Base-by-base conservation (phyloP, 2,888 invertebrate species). In the Eupithecia insigniata region DNA sequence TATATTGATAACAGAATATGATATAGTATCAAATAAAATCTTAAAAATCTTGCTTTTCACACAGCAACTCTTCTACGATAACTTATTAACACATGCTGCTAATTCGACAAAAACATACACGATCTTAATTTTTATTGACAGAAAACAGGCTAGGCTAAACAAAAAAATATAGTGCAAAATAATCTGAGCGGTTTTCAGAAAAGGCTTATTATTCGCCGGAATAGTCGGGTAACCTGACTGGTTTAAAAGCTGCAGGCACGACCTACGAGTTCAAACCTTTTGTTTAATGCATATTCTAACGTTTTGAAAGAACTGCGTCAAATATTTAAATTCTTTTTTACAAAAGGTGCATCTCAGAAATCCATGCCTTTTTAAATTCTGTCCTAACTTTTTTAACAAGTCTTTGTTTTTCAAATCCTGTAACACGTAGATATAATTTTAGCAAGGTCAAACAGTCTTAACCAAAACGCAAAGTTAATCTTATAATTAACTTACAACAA, bases 311-410 rank as follows among this genome's bases (percentile, higher is more conserved):
- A 85, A 87, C 46, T 82, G 83, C 26, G 79, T 78, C 18, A 83
- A 71, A 14, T 76, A 74, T 55, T 76, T 83, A 8, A 79, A 75
- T 79, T 83, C 79, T 67, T 67, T 71, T 69, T 75, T 69, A 74
- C 89, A 90, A 79, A 86, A 80, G 67, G 83, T 78, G 76, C 90
- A 90, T 74, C 78, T 81, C 34, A 88, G 76, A 34, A 73, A 65
- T 22, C 83, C 82, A 18, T 61, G 43, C 28, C 62, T 55, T 64
- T 82, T 80, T 32, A 88, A 73, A 70, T 75, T 84, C 66, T 79
- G 55, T 58, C 76, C 79, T 66, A 89, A 71, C 62, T 83, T 85
- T 61, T 75, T 71, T 43, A 80, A 26, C 72, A 89, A 79, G 36
- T 75, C 72, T 62, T 78, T 78, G 69, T 86, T 76, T 60, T 84